Percentiles rank a stretch among this genome's conserved stretches.
phyloP scores from a whole-genome alignment of 2,888 invertebrate genomes.

The Dusona sp. region DNA sequence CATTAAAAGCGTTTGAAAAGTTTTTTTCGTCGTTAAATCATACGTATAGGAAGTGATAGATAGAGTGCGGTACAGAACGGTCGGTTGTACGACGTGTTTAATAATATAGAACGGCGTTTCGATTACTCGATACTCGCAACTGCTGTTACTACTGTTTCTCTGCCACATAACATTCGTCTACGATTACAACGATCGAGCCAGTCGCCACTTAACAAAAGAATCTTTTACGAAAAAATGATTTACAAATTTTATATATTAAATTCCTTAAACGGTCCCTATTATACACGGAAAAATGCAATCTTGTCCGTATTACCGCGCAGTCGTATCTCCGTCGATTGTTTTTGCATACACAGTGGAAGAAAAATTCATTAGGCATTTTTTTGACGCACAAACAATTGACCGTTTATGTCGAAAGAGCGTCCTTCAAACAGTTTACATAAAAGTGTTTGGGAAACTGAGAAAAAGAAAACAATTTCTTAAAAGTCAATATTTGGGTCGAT shows the following conservation, averaged over 20 bases:
- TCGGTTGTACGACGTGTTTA: constrained; percentile 50
- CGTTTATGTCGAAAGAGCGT: not conserved
- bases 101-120: constrained; percentile 50
- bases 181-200: constrained; percentile 38
- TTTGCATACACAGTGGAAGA: not conserved
- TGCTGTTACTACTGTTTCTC: constrained; percentile 8
- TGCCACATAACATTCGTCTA: constrained; percentile 40
- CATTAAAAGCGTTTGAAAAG: constrained; percentile 16
- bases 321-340: not conserved
- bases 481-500: not conserved
- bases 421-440: not conserved
- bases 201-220: not conserved
- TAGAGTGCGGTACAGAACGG: not conserved
- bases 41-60: constrained; percentile 1
- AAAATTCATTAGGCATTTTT: not conserved
- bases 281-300: not conserved
- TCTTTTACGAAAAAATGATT: no score
- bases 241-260: no score
- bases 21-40: constrained; percentile 1
- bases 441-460: not conserved
- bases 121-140: constrained; percentile 45
- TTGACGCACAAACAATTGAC: not conserved
- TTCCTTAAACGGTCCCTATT: not conserved
- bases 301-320: constrained; percentile 1
- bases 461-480: not conserved